These are phyloP conservation scores for Brachionus calyciflorus DNA, from an alignment of 1,140 invertebrate species.

Conservation along the genomic window DNA sequence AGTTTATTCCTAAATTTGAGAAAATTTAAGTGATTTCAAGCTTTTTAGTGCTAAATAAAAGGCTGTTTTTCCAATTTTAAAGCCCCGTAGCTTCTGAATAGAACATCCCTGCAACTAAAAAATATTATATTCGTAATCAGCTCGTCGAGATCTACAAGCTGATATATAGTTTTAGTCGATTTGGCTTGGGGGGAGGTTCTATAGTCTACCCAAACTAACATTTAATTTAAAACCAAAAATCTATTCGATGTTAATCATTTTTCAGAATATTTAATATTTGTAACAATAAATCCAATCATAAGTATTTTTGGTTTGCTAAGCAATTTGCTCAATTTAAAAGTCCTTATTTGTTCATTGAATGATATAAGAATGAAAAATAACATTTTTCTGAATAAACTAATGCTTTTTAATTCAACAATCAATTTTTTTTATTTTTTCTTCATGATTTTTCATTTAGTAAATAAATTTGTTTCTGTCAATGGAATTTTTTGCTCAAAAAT, in stretches of 20 bases:
- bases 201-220: too few species aligned
- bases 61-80: too few species aligned
- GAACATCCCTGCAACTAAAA: too few species aligned
- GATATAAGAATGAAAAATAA: background rate
- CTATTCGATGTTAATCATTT: background rate
- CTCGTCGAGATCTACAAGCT: too few species aligned
- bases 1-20: too few species aligned
- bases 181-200: too few species aligned
- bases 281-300: background rate
- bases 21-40: too few species aligned
- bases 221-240: too few species aligned
- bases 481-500: background rate
- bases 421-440: background rate
- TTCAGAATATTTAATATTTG: background rate
- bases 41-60: too few species aligned
- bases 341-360: background rate
- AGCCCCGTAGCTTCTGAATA: too few species aligned
- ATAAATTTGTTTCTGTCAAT: background rate
- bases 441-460: background rate
- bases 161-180: too few species aligned
- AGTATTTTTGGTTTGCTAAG: background rate
- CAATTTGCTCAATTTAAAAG: background rate
- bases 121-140: too few species aligned
- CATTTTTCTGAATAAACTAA: background rate
- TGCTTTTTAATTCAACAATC: background rate